These are phyloP conservation scores for Hippasteria phrygiana DNA, from an alignment of 53 echinoderm and acorn worm genomes.

Conservation along the genomic window DNA sequence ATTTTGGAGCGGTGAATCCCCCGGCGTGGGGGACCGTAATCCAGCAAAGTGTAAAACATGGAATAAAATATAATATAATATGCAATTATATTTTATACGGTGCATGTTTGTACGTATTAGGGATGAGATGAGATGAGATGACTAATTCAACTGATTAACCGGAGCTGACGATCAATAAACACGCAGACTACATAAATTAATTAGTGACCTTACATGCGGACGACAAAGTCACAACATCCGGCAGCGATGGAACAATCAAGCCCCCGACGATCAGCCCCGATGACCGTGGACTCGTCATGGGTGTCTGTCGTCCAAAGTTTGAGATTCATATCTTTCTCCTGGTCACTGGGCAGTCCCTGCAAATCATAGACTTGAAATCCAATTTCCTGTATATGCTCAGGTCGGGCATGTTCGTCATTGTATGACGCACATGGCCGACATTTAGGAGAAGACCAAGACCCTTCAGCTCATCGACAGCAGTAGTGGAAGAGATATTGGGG, in stretches of 20 bases:
- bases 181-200: slow-evolving; percentile 1
- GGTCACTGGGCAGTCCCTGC: slow-evolving; percentile 19
- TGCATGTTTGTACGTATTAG: too few species aligned
- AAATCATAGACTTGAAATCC: slow-evolving; percentile 23
- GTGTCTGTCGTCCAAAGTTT: slow-evolving; percentile 51
- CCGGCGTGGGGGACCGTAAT: too few species aligned
- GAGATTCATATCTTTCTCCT: slow-evolving; percentile 45
- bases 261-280: slow-evolving; percentile 39
- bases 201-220: background rate
- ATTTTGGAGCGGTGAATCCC: too few species aligned
- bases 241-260: background rate
- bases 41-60: too few species aligned
- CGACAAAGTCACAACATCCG: slow-evolving; percentile 49
- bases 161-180: slow-evolving; percentile 34
- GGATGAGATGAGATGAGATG: too few species aligned
- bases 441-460: slow-evolving; percentile 38
- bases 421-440: slow-evolving; percentile 30
- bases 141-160: background rate
- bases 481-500: background rate
- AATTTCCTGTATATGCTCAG: slow-evolving; percentile 37
- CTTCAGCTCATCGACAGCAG: slow-evolving; percentile 39
- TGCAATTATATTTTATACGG: too few species aligned
- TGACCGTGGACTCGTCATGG: slow-evolving; percentile 26
- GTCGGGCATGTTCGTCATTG: slow-evolving; percentile 26
- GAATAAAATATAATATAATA: too few species aligned